Conservation (phyloP, 2,888 invertebrate species). For the Frankliniella intonsa region DNA sequence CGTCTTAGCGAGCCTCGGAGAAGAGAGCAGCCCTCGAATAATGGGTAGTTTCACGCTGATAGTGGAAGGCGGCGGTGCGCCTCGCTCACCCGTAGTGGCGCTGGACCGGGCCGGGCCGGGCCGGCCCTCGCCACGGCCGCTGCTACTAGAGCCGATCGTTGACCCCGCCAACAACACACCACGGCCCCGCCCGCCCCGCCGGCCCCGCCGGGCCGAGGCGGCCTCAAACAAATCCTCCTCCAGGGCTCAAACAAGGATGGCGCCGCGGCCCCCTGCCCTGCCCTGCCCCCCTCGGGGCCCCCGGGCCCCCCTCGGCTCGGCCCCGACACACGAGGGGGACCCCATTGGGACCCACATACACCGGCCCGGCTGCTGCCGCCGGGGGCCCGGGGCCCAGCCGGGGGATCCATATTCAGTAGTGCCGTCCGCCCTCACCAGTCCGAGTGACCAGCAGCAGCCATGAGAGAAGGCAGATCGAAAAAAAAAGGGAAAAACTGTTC, state of each 20-base stretch:
- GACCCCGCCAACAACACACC: background rate
- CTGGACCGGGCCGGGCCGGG: background rate
- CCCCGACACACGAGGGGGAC: background rate
- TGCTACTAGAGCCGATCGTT: background rate
- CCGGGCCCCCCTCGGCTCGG: background rate
- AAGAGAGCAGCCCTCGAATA: no score
- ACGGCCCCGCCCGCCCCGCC: background rate
- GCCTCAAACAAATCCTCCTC: slow-evolving; percentile 15
- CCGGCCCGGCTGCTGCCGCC: background rate
- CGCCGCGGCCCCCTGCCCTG: background rate
- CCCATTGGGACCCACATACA: background rate
- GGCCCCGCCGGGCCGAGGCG: background rate
- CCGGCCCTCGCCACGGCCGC: background rate
- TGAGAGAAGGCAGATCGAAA: background rate
- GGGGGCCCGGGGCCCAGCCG: background rate
- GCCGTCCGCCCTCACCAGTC: background rate
- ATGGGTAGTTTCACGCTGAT: no score
- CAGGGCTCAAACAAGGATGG: slow-evolving; percentile 19
- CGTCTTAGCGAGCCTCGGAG: no score
- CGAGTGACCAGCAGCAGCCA: background rate
- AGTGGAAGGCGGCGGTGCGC: background rate
- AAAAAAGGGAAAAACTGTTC: no score
- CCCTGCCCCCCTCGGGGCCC: background rate
- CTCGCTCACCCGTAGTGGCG: background rate
- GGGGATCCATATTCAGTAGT: background rate